Conservation (phyloP, 2,797 vertebrate species). For the Ctenopoma kingsleyae region DNA sequence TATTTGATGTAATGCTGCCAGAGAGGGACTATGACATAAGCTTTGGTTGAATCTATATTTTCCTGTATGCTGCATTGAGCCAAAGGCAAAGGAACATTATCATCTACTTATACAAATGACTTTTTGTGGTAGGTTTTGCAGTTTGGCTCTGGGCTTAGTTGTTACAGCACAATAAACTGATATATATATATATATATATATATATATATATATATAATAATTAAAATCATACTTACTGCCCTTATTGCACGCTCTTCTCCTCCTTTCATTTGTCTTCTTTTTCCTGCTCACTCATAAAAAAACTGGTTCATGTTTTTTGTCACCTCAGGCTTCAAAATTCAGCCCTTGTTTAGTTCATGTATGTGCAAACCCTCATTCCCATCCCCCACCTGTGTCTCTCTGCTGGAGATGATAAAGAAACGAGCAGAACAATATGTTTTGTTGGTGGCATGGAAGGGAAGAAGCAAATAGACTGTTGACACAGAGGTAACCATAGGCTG, state of each 20-base stretch:
- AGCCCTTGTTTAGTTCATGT: conserved; percentile 60
- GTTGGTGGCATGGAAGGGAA: conserved; percentile 47
- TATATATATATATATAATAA: conserved; percentile 13
- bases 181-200: conserved; percentile 9
- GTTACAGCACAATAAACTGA: conserved; percentile 3
- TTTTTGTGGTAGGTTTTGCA: conserved; percentile 40
- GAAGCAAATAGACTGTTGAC: conserved; percentile 52
- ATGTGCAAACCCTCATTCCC: conserved; percentile 54
- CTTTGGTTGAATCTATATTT: conserved; percentile 16
- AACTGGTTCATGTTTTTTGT: conserved; percentile 58
- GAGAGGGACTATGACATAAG: conserved; percentile 46
- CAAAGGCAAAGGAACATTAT: conserved; percentile 11
- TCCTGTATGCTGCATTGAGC: conserved; percentile 13
- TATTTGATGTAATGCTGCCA: conserved; percentile 36
- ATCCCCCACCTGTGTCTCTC: conserved; percentile 52
- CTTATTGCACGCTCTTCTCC: conserved; percentile 39
- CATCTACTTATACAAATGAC: conserved; percentile 7
- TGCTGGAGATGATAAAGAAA: conserved; percentile 54
- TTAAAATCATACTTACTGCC: conserved; percentile 11
- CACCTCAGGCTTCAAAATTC: conserved; percentile 66
- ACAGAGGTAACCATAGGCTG: conserved; percentile 52
- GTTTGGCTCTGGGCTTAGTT: conserved; percentile 22
- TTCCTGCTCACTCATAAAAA: conserved; percentile 48
- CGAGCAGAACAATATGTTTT: conserved; percentile 61
- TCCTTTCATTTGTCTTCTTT: conserved; percentile 18